These are phyloP conservation scores for Varanus salvator DNA, from an alignment of 2,113 vertebrate species.

Conservation along the genomic window DNA sequence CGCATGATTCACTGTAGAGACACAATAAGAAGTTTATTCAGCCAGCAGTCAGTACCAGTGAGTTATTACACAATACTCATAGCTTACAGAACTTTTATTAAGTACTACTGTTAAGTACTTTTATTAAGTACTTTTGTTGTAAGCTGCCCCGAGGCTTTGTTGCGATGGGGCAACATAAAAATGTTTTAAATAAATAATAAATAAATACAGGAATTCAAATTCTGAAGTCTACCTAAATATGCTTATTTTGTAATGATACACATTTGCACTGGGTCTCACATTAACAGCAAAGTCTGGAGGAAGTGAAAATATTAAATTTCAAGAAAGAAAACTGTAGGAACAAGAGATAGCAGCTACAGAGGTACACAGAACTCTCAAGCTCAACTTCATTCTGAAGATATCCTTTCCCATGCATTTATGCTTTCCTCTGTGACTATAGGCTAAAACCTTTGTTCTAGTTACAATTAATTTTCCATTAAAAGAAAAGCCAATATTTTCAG, in stretches of 20 bases:
- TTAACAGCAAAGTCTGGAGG: background rate
- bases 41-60: background rate
- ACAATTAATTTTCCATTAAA: background rate
- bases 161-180: too few species aligned
- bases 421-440: background rate
- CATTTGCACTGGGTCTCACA: background rate
- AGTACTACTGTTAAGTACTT: too few species aligned
- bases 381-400: background rate
- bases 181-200: too few species aligned
- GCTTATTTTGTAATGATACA: background rate
- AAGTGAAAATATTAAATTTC: background rate
- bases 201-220: background rate
- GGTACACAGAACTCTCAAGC: background rate
- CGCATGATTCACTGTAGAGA: slow-evolving; percentile 85
- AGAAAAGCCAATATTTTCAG: background rate
- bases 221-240: background rate
- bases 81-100: background rate
- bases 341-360: background rate
- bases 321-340: background rate
- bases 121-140: too few species aligned
- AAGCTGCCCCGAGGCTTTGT: too few species aligned
- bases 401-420: background rate
- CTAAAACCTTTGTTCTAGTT: background rate
- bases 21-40: slow-evolving; percentile 12
- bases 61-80: background rate